phyloP scores from a whole-genome alignment of 2,797 vertebrate genomes.

The Tapirus indicus region DNA sequence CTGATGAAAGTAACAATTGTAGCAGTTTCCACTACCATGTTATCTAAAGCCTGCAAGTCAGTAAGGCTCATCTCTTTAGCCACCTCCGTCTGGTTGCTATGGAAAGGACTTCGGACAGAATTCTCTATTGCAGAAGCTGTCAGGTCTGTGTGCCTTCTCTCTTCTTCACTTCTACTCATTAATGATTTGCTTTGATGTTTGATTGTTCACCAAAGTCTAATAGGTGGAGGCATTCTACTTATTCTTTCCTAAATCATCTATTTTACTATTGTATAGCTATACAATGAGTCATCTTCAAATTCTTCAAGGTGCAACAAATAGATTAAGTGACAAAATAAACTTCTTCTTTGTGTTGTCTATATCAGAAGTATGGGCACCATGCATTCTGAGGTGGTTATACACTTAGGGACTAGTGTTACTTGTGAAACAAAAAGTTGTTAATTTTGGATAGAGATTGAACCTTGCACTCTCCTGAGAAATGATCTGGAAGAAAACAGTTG shows the following conservation, averaged over 20 bases:
- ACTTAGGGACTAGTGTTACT: neutral
- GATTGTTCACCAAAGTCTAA: constrained; percentile 44
- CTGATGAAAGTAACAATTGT: neutral
- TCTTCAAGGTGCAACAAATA: neutral
- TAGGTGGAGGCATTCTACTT: constrained; percentile 11
- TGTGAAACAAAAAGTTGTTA: neutral
- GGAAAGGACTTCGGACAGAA: constrained; percentile 63
- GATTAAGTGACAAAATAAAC: neutral
- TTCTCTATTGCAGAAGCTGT: constrained; percentile 57
- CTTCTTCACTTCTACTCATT: constrained; percentile 30
- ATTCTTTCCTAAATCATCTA: neutral
- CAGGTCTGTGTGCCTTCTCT: constrained; percentile 16
- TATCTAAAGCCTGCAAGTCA: neutral
- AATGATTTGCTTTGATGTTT: constrained; percentile 65
- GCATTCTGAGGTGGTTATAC: neutral
- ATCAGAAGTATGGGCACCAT: neutral
- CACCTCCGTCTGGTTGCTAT: neutral
- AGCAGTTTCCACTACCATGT: neutral
- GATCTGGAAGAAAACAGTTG: neutral
- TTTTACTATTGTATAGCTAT: neutral
- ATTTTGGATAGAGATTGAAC: neutral
- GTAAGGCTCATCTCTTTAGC: neutral
- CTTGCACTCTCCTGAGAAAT: neutral
- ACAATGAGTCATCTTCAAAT: neutral
- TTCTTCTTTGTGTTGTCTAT: neutral